These are phyloP conservation scores for Menura novaehollandiae DNA, from an alignment of 2,113 vertebrate genomes.

Conservation along the genomic window DNA sequence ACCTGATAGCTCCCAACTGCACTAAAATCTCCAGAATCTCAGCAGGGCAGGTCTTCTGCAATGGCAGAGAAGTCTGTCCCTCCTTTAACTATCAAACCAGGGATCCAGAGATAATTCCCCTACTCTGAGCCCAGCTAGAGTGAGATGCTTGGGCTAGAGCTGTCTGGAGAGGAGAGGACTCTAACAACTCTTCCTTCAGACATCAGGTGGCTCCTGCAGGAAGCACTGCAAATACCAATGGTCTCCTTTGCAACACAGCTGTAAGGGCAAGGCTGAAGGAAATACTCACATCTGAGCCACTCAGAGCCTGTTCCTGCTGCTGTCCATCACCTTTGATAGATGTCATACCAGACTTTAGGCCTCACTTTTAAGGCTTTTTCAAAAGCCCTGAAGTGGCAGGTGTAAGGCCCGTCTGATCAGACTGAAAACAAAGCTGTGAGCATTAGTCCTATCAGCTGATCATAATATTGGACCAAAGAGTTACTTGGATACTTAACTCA, in stretches of 20 bases:
- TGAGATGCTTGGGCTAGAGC: rapidly evolving
- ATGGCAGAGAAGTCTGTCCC: not conserved
- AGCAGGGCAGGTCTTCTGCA: not conserved
- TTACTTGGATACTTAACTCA: not conserved
- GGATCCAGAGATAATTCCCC: not conserved
- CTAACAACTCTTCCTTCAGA: not conserved
- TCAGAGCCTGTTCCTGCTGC: not conserved
- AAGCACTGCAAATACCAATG: not conserved
- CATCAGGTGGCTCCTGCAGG: not conserved
- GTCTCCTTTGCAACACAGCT: not conserved
- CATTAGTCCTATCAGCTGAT: not conserved
- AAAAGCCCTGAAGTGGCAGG: not conserved
- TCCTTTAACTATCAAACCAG: not conserved
- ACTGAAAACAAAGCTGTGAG: not conserved
- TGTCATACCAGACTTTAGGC: not conserved
- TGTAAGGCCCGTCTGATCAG: not conserved
- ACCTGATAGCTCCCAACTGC: not conserved
- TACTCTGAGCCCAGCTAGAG: not conserved
- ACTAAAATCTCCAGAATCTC: not conserved
- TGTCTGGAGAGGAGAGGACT: not conserved
- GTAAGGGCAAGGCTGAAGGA: not conserved
- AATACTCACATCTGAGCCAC: not conserved
- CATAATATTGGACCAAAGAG: not conserved
- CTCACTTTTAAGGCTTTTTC: not conserved
- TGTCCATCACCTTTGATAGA: not conserved